Conservation (phyloP, 2,888 invertebrate species). For the Acanthoscelides obtectus region DNA sequence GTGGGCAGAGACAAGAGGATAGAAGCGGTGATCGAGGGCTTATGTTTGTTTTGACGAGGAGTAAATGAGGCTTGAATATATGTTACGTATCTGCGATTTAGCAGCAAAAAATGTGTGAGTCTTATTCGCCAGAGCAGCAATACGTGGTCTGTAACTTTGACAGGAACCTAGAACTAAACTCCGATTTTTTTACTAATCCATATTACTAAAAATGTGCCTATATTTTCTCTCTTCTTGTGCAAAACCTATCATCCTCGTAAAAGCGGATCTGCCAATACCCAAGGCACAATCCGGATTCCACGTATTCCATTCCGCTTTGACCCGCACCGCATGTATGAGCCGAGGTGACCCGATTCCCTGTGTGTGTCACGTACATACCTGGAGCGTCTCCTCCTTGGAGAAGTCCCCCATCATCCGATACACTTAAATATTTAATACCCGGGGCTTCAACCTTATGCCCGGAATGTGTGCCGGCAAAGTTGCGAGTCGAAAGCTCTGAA, state of each 20-base stretch:
- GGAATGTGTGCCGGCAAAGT: background rate
- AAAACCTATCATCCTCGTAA: background rate
- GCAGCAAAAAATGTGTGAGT: too few species aligned
- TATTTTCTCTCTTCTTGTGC: background rate
- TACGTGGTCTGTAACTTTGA: too few species aligned
- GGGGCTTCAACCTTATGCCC: background rate
- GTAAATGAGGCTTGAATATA: too few species aligned
- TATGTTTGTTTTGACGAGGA: too few species aligned
- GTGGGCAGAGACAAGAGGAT: too few species aligned
- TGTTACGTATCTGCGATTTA: too few species aligned
- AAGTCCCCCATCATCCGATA: background rate
- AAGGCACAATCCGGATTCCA: background rate
- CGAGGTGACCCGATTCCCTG: background rate
- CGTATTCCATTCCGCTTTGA: background rate
- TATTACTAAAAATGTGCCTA: too few species aligned
- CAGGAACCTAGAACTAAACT: too few species aligned
- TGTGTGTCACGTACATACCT: background rate
- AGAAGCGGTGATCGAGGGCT: too few species aligned
- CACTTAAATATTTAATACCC: background rate
- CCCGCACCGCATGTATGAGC: background rate
- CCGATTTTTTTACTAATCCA: too few species aligned
- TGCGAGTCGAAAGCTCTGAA: background rate
- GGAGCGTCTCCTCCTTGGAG: background rate
- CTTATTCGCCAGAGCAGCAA: too few species aligned
- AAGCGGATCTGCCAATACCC: background rate